A percentile compares a stretch with the other conserved stretches of the same genome.
Evolutionary conservation across 2,888 invertebrate species (phyloP).

Genomic region (Merodon equestris): DNA sequence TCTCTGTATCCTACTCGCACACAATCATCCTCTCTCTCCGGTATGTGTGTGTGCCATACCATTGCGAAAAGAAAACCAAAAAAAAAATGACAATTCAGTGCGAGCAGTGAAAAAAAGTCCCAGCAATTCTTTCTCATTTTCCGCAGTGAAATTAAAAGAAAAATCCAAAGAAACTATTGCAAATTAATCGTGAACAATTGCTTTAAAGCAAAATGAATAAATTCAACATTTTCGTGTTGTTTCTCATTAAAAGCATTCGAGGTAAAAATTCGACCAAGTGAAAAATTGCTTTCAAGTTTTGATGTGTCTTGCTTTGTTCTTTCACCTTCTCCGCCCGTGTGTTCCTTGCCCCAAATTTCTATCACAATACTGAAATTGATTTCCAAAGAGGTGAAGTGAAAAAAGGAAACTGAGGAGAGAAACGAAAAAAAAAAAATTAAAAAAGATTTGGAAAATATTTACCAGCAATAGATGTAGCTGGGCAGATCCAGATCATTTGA

Average conservation of each 20-base stretch:
- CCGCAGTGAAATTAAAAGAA: constrained; percentile 29
- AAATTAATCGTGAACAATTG: constrained; percentile 31
- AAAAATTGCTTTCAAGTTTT: constrained; percentile 61
- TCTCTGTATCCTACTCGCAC: neutral
- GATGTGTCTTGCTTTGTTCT: constrained; percentile 54
- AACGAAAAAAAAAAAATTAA: neutral
- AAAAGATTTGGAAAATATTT: neutral
- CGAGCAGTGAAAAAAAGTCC: constrained; percentile 63
- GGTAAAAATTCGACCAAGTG: constrained; percentile 72
- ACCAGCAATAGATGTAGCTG: neutral
- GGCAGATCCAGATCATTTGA: too few species aligned
- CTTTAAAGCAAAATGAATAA: constrained; percentile 73
- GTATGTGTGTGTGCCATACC: constrained; percentile 44
- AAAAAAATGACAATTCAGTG: constrained; percentile 66
- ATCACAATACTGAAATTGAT: constrained; percentile 67
- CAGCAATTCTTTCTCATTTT: constrained; percentile 47
- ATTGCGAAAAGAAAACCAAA: constrained; percentile 50
- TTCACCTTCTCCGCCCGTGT: constrained; percentile 22
- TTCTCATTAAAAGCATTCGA: constrained; percentile 77
- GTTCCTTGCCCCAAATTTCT: constrained; percentile 66
- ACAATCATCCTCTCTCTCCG: constrained; percentile 45
- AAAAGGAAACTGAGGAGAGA: constrained; percentile 11
- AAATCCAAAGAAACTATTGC: constrained; percentile 25
- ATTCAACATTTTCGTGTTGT: constrained; percentile 75
- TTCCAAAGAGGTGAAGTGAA: constrained; percentile 43